Percentiles rank a stretch among this genome's conserved stretches.
phyloP scores from a whole-genome alignment of 1,140 invertebrate species.

The Matsumurasca onukii region DNA sequence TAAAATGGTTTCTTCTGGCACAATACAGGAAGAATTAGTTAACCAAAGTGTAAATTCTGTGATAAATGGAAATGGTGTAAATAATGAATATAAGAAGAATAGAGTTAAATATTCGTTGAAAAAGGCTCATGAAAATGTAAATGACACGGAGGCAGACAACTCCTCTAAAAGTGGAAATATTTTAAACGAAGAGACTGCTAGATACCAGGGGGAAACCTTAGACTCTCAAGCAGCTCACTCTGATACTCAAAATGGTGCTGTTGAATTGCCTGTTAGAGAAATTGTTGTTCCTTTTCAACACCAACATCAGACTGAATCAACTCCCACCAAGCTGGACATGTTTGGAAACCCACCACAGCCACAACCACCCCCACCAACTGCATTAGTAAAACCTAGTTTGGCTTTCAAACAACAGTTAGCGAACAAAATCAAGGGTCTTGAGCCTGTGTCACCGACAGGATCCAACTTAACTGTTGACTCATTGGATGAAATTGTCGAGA shows the following conservation, averaged over 20 bases:
- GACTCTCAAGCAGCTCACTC: not conserved
- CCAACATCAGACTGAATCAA: not conserved
- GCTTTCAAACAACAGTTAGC: not conserved
- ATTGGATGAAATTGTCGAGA: not conserved
- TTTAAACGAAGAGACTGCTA: not conserved
- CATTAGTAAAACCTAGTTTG: conserved; percentile 1
- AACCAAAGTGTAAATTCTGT: conserved; percentile 25
- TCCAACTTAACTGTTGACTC: not conserved
- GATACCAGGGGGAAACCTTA: not conserved
- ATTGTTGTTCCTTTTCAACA: not conserved
- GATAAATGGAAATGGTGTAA: conserved; percentile 21
- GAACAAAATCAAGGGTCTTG: conserved; percentile 18
- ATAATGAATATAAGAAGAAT: conserved; percentile 6
- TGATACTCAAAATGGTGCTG: too few species aligned
- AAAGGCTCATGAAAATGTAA: not conserved
- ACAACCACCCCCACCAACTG: not conserved
- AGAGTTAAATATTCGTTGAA: not conserved
- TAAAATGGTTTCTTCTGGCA: not conserved
- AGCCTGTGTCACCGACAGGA: not conserved
- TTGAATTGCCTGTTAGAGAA: too few species aligned
- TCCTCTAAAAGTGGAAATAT: too few species aligned
- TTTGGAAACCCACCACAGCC: not conserved
- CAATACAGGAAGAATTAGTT: not conserved
- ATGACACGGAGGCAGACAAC: not conserved
- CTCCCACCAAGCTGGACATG: not conserved